Conservation (phyloP, 2,797 vertebrate species). For the Sebastes alutus region DNA sequence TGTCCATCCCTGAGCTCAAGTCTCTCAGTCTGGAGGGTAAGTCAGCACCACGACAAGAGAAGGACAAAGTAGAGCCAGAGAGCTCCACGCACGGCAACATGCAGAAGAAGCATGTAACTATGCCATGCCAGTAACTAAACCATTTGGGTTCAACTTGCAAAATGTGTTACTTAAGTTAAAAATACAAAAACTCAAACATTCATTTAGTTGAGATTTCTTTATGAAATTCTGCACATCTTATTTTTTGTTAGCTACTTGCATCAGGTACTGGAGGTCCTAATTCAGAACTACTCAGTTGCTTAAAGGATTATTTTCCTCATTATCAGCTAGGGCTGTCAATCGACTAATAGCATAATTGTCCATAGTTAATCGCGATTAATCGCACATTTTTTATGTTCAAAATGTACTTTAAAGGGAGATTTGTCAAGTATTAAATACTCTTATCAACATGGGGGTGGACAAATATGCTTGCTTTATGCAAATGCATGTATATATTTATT, state of each 20-base stretch:
- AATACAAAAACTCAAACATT: not conserved
- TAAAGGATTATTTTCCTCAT: not conserved
- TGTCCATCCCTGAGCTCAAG: conserved; percentile 87
- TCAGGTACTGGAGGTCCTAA: no score
- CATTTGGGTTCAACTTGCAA: not conserved
- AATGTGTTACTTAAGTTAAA: not conserved
- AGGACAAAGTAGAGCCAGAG: not conserved
- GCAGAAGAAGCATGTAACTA: no score
- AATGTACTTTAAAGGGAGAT: no score
- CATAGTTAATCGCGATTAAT: no score
- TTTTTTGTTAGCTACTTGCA: not conserved
- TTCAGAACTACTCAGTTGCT: not conserved
- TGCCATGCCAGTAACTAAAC: no score
- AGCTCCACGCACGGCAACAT: not conserved
- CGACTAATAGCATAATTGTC: no score
- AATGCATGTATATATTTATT: no score
- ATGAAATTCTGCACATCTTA: not conserved
- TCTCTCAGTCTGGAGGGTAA: conserved; percentile 92
- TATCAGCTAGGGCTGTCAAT: no score
- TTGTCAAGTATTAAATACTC: no score
- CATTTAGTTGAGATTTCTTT: not conserved
- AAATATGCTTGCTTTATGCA: no score
- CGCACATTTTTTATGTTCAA: no score
- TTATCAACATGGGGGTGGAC: no score
- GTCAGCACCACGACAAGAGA: conserved; percentile 39